Evolutionary conservation across 2,888 invertebrate genomes (phyloP), one percentile per base, ranked within the genome.

Genomic region (Amaurobius ferox): DNA sequence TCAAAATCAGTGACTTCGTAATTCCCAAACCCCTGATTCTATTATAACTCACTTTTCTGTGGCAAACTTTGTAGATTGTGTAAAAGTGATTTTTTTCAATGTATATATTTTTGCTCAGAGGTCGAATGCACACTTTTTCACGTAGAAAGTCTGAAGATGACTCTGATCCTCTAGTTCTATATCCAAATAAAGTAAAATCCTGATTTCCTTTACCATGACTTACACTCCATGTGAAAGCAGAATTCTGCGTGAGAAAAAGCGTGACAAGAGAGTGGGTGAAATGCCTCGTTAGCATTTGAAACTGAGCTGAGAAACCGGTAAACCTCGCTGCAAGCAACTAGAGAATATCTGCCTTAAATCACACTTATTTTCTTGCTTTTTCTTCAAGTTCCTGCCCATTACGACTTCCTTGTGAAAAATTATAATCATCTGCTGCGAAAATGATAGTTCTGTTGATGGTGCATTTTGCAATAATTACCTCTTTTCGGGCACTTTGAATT

Each of bases 221-320:
- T 35, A 35, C 35, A 5, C 5, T 7, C 35, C 35, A 7, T 11
- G 44, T 13, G 16, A 16, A 16, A 16, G 6, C 44, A 44, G 16
- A 16, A 1, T 44, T 7, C 2, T 7, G 16, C 13, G 44, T 7
- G 44, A 16, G 44, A 16, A 16, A 16, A 23, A 55, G 23, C 23
- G 55, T 16, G 16, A 16, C 5, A 23, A 23, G 23, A 23, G 55
- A 55, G 19, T 55, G 23, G 23, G 11, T 55, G 55, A 19, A 55
- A 19, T 55, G 19, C 23, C 55, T 55, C 55, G 23, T 55, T 55
- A 55, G 23, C 23, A 55, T 55, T 55, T 55, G 55, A 55, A 55
- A 55, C 55, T 55, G 19, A 55, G 23, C 44, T 44, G 16, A 44
- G 44, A 44, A 7, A 44, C 55, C 55, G 55, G 55, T 23, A 55